These are phyloP conservation scores for Phaonia tiefii DNA, from an alignment of 2,888 invertebrate genomes.

Conservation along the genomic window DNA sequence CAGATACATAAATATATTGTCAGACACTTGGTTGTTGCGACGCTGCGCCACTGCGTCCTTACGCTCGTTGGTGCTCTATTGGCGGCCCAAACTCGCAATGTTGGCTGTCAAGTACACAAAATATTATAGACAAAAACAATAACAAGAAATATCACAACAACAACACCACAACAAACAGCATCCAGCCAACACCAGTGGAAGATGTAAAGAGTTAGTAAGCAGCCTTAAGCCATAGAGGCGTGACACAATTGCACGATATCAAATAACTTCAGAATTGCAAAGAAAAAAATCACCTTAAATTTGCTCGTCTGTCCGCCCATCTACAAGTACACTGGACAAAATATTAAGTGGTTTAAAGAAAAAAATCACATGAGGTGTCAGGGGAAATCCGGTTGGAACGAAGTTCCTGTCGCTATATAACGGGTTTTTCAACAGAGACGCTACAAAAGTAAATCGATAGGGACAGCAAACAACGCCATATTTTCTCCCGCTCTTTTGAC, in stretches of 20 bases:
- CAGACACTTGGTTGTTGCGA: conserved; percentile 16
- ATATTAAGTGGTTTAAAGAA: too few relatives aligned
- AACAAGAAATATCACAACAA: conserved; percentile 29
- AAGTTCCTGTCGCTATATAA: too few relatives aligned
- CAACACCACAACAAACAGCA: conserved; percentile 3
- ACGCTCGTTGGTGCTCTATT: conserved; percentile 5
- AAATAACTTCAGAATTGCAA: conserved; percentile 60
- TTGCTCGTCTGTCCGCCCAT: too few relatives aligned
- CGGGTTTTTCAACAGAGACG: too few relatives aligned
- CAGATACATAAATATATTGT: not conserved
- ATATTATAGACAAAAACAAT: conserved; percentile 38
- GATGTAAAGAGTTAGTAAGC: conserved; percentile 12
- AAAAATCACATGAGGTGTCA: too few relatives aligned
- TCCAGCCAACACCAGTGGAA: conserved; percentile 26
- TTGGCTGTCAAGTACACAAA: conserved; percentile 63
- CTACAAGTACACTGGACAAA: too few relatives aligned
- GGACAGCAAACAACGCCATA: too few relatives aligned
- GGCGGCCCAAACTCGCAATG: conserved; percentile 47
- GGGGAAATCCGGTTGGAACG: too few relatives aligned
- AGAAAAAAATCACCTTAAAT: conserved; percentile 31
- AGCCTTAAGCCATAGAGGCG: conserved; percentile 64
- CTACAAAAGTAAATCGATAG: too few relatives aligned
- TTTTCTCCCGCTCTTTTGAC: too few relatives aligned
- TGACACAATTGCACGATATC: conserved; percentile 70
- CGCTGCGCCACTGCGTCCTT: not conserved